Evolutionary conservation across 64 coral and sea anemone genomes (phyloP), one percentile per base, ranked within the genome.

Genomic region (Acropora yongei): DNA sequence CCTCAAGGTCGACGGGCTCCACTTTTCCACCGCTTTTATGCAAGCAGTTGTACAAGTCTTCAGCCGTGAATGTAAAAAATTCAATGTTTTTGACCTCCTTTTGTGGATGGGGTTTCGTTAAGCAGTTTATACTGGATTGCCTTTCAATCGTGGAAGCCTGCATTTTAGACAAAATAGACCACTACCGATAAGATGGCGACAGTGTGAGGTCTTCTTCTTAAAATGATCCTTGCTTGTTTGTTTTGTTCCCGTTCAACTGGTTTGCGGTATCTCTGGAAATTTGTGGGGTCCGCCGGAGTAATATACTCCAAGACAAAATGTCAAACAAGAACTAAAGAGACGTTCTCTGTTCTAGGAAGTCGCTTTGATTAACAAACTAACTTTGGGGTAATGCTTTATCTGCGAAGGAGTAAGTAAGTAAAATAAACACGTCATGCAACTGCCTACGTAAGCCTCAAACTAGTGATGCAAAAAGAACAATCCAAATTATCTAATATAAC

Each of bases 111-210:
- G 7, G 13, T 46, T 85, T 71, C 11, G 46, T 10, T 17, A 44
- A 19, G 19, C 68, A 5, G 82, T 49, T 85, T 17, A 85, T 4
- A 41, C 48, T 17, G 44, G 82, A 48, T 48, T 14, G 41, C 44
- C 45, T 85, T 69, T 85, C 82, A n/a, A 85, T 30, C 43, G 82
- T 85, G 11, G 82, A 85, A 4, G 82, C 66, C 82, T 85, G 82
- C 82, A 85, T 85, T 48, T 78, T 47, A 5, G 17, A 68, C 61
- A 85, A 85, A 49, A 41, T 11, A 44, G 14, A 66, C 4, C 44
- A n/a, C 41, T 43, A 30, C 30, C 30, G 30, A 2, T 66, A 14
- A 66, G 51, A 55, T 55, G 51, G 30, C 30, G 30, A 30, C 30
- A 30, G 30, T 30, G 30, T 30, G 30, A 30, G 30, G 30, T 30